A percentile compares a stretch with the other conserved stretches of the same genome.
Conservation (phyloP, 2,797 vertebrate species). For the Ctenosaura bakeri region DNA sequence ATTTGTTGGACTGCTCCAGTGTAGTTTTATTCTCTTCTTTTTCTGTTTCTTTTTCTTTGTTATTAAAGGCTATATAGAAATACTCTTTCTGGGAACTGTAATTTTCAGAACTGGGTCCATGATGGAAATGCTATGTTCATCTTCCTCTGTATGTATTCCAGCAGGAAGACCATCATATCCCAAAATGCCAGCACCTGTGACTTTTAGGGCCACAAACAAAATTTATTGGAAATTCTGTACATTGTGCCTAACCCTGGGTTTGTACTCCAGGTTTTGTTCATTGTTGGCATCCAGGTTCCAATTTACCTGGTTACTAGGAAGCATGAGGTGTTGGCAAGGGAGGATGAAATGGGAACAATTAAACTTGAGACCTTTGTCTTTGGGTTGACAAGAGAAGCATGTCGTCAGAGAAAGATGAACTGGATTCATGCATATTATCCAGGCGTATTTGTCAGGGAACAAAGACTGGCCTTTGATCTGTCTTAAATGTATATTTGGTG, state of each 20-base stretch:
- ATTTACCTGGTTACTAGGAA: neutral
- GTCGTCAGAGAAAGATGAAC: neutral
- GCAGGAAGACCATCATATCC: neutral
- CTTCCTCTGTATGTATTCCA: neutral
- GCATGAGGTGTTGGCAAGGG: neutral
- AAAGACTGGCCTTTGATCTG: neutral
- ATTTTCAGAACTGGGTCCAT: neutral
- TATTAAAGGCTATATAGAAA: neutral
- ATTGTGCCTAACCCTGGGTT: neutral
- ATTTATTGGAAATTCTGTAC: neutral
- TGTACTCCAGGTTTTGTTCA: neutral
- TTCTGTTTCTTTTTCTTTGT: neutral
- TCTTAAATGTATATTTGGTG: neutral
- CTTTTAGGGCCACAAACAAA: neutral
- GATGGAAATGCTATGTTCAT: neutral
- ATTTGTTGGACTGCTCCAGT: constrained; percentile 7
- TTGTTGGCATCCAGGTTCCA: neutral
- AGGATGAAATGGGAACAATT: neutral
- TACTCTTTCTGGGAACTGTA: neutral
- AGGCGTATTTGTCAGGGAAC: neutral
- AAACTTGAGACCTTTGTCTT: neutral
- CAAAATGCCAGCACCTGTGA: neutral
- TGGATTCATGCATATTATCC: neutral
- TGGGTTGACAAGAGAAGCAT: too few relatives aligned
- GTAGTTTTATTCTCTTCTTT: neutral